phyloP scores from a whole-genome alignment of 2,888 invertebrate species.

The Erebia palarica region DNA sequence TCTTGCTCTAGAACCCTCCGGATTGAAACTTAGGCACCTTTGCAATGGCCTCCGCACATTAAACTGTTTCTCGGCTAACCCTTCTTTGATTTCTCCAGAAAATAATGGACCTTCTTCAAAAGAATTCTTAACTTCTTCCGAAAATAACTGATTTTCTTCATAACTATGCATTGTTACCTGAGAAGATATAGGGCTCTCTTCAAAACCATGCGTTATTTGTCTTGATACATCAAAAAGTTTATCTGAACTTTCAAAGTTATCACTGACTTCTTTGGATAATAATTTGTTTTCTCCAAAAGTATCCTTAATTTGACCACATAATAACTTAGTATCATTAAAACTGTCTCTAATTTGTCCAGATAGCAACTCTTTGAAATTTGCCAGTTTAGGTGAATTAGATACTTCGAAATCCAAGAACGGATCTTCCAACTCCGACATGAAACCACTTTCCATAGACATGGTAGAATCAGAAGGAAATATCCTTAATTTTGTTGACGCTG shows the following conservation, averaged over 20 bases:
- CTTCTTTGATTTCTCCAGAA: constrained; percentile 66
- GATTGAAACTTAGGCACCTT: constrained; percentile 66
- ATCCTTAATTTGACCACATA: not conserved
- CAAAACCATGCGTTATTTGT: not conserved
- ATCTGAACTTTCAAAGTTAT: not conserved
- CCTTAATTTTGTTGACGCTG: constrained; percentile 53
- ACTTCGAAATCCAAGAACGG: constrained; percentile 66
- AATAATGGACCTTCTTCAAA: constrained; percentile 36
- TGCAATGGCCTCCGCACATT: constrained; percentile 52
- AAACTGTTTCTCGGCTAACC: constrained; percentile 47
- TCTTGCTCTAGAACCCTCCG: constrained; percentile 53
- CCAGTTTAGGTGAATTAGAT: constrained; percentile 68
- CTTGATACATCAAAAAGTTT: not conserved
- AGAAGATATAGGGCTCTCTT: not conserved
- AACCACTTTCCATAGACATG: constrained; percentile 73
- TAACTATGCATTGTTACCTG: too few relatives aligned
- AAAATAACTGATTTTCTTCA: not conserved
- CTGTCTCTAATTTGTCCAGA: constrained; percentile 67
- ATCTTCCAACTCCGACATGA: constrained; percentile 74
- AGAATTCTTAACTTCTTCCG: not conserved
- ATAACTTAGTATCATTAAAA: constrained; percentile 46
- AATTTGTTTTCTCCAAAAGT: not conserved
- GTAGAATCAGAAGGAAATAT: constrained; percentile 67
- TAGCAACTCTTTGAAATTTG: constrained; percentile 64
- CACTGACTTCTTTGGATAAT: not conserved